phyloP scores from a whole-genome alignment of 2,113 vertebrate genomes.

The Entosphenus tridentatus region DNA sequence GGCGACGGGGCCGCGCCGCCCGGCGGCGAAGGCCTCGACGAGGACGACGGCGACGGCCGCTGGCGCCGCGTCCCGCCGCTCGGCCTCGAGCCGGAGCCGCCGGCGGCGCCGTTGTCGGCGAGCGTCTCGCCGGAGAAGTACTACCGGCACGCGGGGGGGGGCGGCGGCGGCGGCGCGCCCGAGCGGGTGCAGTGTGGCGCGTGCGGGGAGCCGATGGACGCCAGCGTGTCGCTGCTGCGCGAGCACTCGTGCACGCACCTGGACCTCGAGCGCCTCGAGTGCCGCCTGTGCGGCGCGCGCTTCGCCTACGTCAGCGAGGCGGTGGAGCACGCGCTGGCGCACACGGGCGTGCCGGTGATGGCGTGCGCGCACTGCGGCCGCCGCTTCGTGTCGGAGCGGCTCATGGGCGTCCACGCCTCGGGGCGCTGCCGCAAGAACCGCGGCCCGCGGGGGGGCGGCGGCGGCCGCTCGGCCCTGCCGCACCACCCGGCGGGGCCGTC shows the following conservation, averaged over 20 bases:
- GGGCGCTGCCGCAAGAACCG: background rate
- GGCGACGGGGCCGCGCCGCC: no score
- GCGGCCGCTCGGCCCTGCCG: background rate
- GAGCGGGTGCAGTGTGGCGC: conserved; percentile 1
- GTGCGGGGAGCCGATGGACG: background rate
- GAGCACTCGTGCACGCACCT: background rate
- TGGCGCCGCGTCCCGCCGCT: no score
- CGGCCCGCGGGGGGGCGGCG: background rate
- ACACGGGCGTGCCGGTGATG: background rate
- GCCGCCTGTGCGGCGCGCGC: background rate
- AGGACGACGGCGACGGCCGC: no score
- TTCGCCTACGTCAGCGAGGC: background rate
- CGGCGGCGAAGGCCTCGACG: no score
- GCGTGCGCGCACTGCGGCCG: background rate
- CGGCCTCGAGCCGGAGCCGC: no score
- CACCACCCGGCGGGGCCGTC: background rate
- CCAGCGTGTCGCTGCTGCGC: background rate
- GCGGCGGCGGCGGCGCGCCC: no score
- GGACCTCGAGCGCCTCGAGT: background rate
- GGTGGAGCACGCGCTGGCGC: conserved; percentile 1
- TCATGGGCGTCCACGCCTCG: background rate
- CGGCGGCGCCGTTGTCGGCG: no score
- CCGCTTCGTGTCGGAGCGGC: background rate
- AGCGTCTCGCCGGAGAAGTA: no score
- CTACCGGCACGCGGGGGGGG: no score